Evolutionary conservation across 2,113 vertebrate species (phyloP), one percentile per base, ranked within the genome.

Genomic region (Brienomyrus longianalis): DNA sequence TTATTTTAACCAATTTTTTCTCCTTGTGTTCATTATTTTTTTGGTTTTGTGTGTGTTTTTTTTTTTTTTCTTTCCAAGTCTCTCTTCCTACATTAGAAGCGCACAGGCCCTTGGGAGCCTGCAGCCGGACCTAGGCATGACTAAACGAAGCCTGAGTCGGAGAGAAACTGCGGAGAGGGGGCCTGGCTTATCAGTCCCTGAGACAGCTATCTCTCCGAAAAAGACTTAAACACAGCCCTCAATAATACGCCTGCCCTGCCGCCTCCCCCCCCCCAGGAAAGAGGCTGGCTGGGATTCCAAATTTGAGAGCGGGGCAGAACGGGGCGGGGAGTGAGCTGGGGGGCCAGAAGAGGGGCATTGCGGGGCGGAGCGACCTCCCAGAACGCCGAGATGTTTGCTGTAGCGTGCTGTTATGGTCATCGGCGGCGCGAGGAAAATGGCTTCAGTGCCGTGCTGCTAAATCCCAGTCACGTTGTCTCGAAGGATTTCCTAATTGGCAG

Each of bases 121-220:
- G 94, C 95, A 92, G 95, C 94, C 94, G 94, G 95, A 95, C 93
- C 93, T 93, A 95, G 95, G 95, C 95, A 95, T 95, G 95, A 95
- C 95, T 91, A 93, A 94, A 93, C 94, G 93, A 95, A 94, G 94
- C 94, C 94, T 93, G 95, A 94, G 92, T 94, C 85, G 92, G 90
- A 92, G 94, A 95, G 89, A 89, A 88, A 91, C 66, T 84, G 56
- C 70, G 88, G 94, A 94, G 94, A 94, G 92, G 94, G 91, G 93
- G 94, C 94, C 94, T 89, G 95, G 93, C 94, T 95, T 92, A 93
- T 93, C 94, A 92, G 85, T 93, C 92, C 93, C 93, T 92, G 93
- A 88, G 47, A 89, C 89, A 39, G 89, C 89, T 21, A 89, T 85
- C 89, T 89, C 89, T 89, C 89, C 80, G 88, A 88, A 87, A 86